Conservation (phyloP, 1,140 invertebrate genomes). For the Pentalonia nigronervosa region DNA sequence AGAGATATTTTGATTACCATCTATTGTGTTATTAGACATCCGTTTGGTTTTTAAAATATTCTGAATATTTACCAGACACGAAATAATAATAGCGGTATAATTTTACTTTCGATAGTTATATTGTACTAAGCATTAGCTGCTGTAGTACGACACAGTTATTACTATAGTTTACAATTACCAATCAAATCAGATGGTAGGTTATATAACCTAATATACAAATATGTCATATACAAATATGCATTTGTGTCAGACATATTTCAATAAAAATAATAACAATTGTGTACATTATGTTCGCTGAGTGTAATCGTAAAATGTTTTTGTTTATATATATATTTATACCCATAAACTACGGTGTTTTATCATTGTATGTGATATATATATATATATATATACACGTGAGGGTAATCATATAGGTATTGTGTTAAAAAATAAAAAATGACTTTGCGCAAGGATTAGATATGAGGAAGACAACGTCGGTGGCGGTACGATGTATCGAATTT, state of each 20-base stretch:
- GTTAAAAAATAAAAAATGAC: not conserved
- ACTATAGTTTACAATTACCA: not conserved
- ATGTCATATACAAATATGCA: too few relatives aligned
- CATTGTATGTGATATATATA: not conserved
- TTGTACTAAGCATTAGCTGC: not conserved
- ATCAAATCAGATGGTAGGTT: not conserved
- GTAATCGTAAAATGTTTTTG: slow-evolving; percentile 22
- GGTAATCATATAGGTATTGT: not conserved
- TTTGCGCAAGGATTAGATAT: slow-evolving; percentile 1
- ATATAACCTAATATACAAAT: too few relatives aligned
- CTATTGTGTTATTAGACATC: slow-evolving; percentile 26
- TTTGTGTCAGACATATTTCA: not conserved
- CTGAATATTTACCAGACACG: slow-evolving; percentile 23
- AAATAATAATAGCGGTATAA: slow-evolving; percentile 24
- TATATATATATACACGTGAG: not conserved
- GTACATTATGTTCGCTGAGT: not conserved
- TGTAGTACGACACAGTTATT: not conserved
- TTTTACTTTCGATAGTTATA: slow-evolving; percentile 3
- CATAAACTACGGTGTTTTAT: slow-evolving; percentile 22
- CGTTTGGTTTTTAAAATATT: slow-evolving; percentile 38
- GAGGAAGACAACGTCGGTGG: not conserved
- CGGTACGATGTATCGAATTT: slow-evolving; percentile 37
- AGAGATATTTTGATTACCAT: slow-evolving; percentile 40
- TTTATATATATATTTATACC: slow-evolving; percentile 3
- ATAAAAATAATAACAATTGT: slow-evolving; percentile 24